Evolutionary conservation across 2,797 vertebrate genomes (phyloP).

Genomic region (Phataginus tetradactyla): DNA sequence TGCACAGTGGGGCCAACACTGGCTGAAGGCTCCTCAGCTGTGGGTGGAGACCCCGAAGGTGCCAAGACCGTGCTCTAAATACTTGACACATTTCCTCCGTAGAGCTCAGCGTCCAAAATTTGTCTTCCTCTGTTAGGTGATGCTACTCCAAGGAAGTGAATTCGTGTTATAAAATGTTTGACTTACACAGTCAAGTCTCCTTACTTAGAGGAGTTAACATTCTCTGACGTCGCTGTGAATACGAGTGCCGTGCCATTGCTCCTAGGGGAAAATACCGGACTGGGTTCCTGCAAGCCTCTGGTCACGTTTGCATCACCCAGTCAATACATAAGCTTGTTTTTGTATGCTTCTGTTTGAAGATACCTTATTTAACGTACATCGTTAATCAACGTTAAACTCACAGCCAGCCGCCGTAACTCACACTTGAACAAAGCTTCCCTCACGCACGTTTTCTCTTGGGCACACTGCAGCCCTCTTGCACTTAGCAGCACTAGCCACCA

Average conservation of each 20-base stretch:
- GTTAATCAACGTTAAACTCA: background rate
- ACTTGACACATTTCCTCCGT: background rate
- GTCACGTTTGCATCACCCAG: background rate
- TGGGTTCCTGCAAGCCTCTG: background rate
- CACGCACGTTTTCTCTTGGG: background rate
- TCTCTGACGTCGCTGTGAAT: background rate
- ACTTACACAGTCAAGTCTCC: background rate
- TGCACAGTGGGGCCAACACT: background rate
- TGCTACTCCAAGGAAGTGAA: background rate
- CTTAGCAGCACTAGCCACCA: background rate
- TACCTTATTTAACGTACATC: background rate
- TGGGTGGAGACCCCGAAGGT: background rate
- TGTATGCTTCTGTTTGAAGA: background rate
- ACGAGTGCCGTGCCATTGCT: background rate
- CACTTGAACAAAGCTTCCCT: background rate
- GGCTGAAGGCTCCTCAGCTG: background rate
- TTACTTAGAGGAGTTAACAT: background rate
- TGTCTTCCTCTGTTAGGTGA: background rate
- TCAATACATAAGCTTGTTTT: background rate
- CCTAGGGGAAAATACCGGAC: too few species aligned
- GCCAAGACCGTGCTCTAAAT: too few species aligned
- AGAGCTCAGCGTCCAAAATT: background rate
- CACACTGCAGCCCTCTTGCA: background rate
- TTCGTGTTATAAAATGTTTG: background rate
- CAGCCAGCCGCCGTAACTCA: background rate